Conservation (phyloP, 2,888 invertebrate species). For the Plebejus melissa region DNA sequence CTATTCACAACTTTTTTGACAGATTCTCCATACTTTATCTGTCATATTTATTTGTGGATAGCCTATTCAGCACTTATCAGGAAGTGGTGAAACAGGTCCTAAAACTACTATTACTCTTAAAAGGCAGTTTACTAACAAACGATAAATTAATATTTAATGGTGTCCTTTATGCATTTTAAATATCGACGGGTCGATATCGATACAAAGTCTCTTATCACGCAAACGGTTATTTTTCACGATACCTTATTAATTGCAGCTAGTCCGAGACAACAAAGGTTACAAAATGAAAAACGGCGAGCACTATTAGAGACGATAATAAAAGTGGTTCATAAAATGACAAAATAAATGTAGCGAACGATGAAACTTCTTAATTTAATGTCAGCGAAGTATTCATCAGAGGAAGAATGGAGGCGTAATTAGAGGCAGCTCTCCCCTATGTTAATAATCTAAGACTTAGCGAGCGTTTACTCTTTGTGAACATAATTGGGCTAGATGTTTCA, state of each 20-base stretch:
- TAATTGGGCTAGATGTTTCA: conserved; percentile 24
- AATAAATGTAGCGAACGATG: conserved; percentile 2
- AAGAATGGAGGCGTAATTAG: conserved; percentile 25
- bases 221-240: background rate
- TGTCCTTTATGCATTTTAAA: background rate
- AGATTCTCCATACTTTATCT: too few relatives aligned
- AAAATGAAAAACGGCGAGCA: conserved; percentile 4
- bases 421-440: conserved; percentile 21
- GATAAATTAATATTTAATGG: background rate
- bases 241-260: background rate
- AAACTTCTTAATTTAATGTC: conserved; percentile 27
- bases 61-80: too few relatives aligned
- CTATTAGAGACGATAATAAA: conserved; percentile 11
- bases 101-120: too few relatives aligned
- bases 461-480: conserved; percentile 21
- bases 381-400: conserved; percentile 7
- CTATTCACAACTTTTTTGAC: too few relatives aligned
- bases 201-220: background rate
- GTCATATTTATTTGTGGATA: too few relatives aligned
- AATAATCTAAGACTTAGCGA: conserved; percentile 25
- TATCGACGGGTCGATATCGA: background rate
- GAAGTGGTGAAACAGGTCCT: too few relatives aligned
- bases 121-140: too few relatives aligned
- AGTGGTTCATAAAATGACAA: conserved; percentile 7
- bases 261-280: background rate